Conservation (phyloP, 2,113 vertebrate genomes). For the Centropus unirufus region DNA sequence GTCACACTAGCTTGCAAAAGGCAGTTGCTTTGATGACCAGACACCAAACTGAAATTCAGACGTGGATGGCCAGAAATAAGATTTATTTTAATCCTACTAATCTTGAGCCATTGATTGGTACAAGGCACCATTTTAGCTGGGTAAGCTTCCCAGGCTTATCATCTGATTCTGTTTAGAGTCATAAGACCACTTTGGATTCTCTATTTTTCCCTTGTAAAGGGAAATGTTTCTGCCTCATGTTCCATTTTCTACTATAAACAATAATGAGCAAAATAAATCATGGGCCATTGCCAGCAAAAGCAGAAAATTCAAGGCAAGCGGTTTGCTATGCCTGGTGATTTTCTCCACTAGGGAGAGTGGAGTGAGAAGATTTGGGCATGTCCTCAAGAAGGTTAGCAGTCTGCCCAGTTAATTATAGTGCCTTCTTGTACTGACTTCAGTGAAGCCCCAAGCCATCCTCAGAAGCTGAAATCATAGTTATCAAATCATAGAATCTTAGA, state of each 20-base stretch:
- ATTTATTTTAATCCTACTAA: constrained; percentile 69
- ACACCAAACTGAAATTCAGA: constrained; percentile 64
- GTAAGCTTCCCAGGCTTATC: constrained; percentile 55
- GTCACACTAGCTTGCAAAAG: constrained; percentile 29
- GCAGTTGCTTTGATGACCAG: constrained; percentile 21
- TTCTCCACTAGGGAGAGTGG: not conserved
- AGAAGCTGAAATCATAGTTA: not conserved
- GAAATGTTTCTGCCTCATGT: not conserved
- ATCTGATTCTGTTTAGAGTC: constrained; percentile 41
- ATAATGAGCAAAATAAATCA: not conserved
- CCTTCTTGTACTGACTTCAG: not conserved
- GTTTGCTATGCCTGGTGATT: not conserved
- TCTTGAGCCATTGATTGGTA: constrained; percentile 66
- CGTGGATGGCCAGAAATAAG: constrained; percentile 61
- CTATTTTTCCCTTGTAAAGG: not conserved
- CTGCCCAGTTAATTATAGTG: not conserved
- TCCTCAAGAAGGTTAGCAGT: not conserved
- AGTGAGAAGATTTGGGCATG: not conserved
- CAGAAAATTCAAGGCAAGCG: not conserved
- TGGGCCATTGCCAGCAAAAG: not conserved
- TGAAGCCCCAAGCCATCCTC: not conserved
- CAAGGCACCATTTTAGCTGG: constrained; percentile 52
- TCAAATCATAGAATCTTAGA: not conserved
- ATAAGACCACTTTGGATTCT: constrained; percentile 31
- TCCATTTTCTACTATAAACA: constrained; percentile 11